These are phyloP conservation scores for Siderastrea siderea DNA, from an alignment of 92 coral and sea anemone genomes.

Conservation along the genomic window DNA sequence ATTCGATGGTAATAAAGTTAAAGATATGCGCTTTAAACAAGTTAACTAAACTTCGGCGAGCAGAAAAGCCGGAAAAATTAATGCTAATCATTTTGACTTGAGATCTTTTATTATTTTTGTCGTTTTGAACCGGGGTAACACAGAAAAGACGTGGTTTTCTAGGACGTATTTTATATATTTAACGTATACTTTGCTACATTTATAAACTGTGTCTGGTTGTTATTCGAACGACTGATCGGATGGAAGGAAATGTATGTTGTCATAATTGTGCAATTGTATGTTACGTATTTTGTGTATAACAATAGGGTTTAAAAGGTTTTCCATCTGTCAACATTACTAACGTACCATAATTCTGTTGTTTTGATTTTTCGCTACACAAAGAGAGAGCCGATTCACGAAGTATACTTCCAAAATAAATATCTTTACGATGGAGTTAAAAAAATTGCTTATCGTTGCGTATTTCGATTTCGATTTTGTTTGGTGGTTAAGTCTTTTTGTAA, in stretches of 20 bases:
- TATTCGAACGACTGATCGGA: no score
- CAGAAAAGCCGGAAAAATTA: conserved; percentile 4
- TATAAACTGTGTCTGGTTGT: not conserved
- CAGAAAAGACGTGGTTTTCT: not conserved
- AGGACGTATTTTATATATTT: not conserved
- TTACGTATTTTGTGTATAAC: conserved; percentile 32
- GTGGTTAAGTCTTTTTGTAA: not conserved
- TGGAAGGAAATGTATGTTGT: conserved; percentile 7
- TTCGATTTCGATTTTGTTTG: no score
- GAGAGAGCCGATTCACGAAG: not conserved
- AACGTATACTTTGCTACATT: not conserved
- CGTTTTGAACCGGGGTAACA: not conserved
- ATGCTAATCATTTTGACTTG: conserved; percentile 8
- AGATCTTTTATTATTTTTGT: not conserved
- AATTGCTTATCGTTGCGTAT: no score
- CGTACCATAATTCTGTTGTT: not conserved
- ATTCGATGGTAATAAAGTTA: not conserved
- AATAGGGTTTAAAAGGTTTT: conserved; percentile 31
- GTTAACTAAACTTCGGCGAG: conserved; percentile 28
- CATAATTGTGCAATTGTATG: conserved; percentile 4
- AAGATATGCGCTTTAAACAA: conserved; percentile 15
- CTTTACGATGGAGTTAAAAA: not conserved
- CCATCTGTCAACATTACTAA: conserved; percentile 28
- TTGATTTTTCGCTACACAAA: not conserved
- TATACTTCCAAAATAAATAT: not conserved